Evolutionary conservation across 2,888 invertebrate species (phyloP).

Genomic region (Brenthis hecate): DNA sequence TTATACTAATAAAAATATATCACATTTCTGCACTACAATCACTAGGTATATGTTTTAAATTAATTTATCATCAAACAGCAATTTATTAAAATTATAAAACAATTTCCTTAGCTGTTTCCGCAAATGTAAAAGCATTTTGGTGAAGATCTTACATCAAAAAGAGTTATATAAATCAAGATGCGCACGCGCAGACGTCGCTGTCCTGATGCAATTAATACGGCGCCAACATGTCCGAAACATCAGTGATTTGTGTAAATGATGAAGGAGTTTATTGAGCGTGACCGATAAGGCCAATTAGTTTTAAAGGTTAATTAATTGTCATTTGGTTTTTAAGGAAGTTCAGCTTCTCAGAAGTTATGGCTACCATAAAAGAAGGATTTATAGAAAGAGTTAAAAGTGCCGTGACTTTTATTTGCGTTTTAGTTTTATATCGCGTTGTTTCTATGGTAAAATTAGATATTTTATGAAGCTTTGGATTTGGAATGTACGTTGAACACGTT

Average conservation of each 20-base stretch:
- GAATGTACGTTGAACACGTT: no score
- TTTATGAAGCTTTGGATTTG: no score
- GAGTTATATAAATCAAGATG: conserved; percentile 56
- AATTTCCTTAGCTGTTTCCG: conserved; percentile 41
- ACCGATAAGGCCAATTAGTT: conserved; percentile 49
- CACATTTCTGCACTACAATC: no score
- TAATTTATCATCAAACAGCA: background rate
- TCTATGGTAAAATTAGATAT: no score
- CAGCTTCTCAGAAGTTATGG: background rate
- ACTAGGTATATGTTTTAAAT: no score
- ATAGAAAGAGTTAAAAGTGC: no score
- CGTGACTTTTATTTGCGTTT: no score
- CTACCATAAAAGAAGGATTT: background rate
- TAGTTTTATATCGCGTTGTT: no score
- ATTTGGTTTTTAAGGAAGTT: background rate
- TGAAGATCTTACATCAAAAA: conserved; percentile 63
- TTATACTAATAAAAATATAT: no score
- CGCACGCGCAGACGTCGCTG: conserved; percentile 56
- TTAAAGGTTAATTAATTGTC: conserved; percentile 46
- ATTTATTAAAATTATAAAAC: background rate
- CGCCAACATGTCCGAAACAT: conserved; percentile 50
- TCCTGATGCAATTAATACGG: conserved; percentile 58
- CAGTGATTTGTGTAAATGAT: conserved; percentile 43
- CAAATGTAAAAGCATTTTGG: conserved; percentile 46
- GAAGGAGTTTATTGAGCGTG: conserved; percentile 54